A percentile compares a stretch with the other conserved stretches of the same genome.
phyloP scores from a whole-genome alignment of 2,888 invertebrate genomes.

The Pammene fasciana region DNA sequence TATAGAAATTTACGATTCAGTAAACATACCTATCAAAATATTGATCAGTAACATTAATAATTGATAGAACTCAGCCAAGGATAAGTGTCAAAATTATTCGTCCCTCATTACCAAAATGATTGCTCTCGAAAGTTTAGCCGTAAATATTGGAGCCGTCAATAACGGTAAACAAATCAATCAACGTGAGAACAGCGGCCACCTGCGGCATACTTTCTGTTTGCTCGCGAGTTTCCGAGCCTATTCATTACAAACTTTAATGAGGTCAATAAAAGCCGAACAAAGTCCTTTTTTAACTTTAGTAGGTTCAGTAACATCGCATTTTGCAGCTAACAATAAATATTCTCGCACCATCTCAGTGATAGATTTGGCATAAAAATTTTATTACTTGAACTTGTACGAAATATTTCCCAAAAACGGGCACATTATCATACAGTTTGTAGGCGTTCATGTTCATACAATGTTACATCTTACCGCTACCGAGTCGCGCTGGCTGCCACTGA shows the following conservation, averaged over 20 bases:
- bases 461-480: too few species aligned
- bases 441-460: too few species aligned
- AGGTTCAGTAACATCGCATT: not conserved
- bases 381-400: too few species aligned
- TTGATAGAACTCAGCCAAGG: not conserved
- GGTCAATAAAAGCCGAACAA: not conserved
- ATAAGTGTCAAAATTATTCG: constrained; percentile 8
- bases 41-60: not conserved
- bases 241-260: constrained; percentile 25
- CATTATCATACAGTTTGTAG: too few species aligned
- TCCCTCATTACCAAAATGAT: constrained; percentile 20
- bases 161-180: constrained; percentile 40
- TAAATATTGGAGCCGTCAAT: constrained; percentile 30
- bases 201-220: constrained; percentile 29
- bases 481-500: too few species aligned
- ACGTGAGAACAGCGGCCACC: constrained; percentile 23
- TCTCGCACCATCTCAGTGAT: not conserved
- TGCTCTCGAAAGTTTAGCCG: constrained; percentile 28
- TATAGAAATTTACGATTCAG: too few species aligned
- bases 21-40: not conserved
- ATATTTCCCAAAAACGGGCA: too few species aligned
- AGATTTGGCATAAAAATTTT: too few species aligned
- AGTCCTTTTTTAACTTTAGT: not conserved
- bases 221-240: constrained; percentile 12
- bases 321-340: not conserved